Evolutionary conservation across 2,888 invertebrate genomes (phyloP), one percentile per base, ranked within the genome.

Genomic region (Trichopoda pennipes): DNA sequence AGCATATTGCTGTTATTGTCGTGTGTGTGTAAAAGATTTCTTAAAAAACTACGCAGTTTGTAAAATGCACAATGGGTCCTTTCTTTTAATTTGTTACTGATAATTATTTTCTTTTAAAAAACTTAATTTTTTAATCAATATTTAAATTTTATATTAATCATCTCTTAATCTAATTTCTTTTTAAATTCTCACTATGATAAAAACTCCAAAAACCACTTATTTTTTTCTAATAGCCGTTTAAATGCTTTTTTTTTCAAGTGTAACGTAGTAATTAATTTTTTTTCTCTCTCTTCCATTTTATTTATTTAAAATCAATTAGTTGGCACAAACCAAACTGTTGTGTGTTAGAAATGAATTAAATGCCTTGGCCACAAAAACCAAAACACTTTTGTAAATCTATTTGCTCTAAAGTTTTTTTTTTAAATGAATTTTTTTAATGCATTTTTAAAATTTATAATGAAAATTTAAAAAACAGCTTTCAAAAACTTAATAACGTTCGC

Each of bases 311-410:
- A 63, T 49, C 47, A 70, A 70, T 77, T 58, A 58, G 32, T 58
- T 63, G 7, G 44, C 49, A 10, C 17, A 47, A 14, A 61, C 53
- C 69, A 14, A 42, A 47, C 10, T 44, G 28, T n/a, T 19, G 51
- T 53, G 38, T 68, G 68, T 63, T 42, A 49, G 42, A 73, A 79
- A 75, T 72, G 66, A 79, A 79, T 79, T 82, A 82, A 75, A 74
- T 64, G 38, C 70, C 66, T 55, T 23, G n/a, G 19, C 49, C 58
- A 60, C 28, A 9, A 28, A 58, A 56, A 32, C 47, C 47, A 58
- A 58, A 77, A 58, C 38, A 42, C 47, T 68, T 68, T 47, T 10
- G 58, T 12, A 16, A 53, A 74, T 56, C 56, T 64, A 49, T 38
- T 66, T 58, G 9, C 12, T 64, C 55, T 35, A 38, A 23, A 56